Base-by-base conservation (phyloP, 2,888 invertebrate species). In the Hipparchia semele region DNA sequence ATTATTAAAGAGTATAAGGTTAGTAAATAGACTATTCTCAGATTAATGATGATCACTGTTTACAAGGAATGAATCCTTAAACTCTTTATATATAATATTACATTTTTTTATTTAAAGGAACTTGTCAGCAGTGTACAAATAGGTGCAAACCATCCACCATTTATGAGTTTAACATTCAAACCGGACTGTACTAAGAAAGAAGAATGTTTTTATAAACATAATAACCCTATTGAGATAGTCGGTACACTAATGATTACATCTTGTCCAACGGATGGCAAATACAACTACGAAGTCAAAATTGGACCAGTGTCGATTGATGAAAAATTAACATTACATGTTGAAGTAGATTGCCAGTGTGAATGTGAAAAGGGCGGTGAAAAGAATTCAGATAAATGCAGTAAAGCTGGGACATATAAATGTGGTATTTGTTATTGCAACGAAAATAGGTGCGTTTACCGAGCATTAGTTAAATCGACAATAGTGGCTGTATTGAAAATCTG, bases 301-400 rank as follows among this genome's bases (percentile, higher is more conserved):
- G 77, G 80, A 2, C 97, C 97, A 0, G 94, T 95, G 10, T 96
- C 96, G 10, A 85, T 97, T 6, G 93, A 95, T 62, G 97, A 98
- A 82, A 94, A 94, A 75, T 87, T 98, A 23, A 89, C 84, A 1
- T 90, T 98, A 58, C 94, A 96, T 64, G 84, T 98, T 58, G 95
- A 96, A 75, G 93, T 96, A n/a, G 88, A 96, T 58, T 98, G 98
- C 83, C 94, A 96, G 77, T 98, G 98, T 85, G 94, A 95, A 7
- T 98, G 98, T 87, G 97, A 97, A 82, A 89, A 87, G 66, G 45
- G 77, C 49, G 84, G 80, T 79, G 82, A 84, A 59, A 69, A 68
- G 5, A 87, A 94, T 72, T 90, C 94, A 5, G 53, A 78, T 0
- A 79, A 86, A 56, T 95, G 95, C 78, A 83, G 80, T 13, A 62